These are phyloP conservation scores for Drosophila saltans DNA, from an alignment of 1,140 invertebrate genomes.

Conservation along the genomic window DNA sequence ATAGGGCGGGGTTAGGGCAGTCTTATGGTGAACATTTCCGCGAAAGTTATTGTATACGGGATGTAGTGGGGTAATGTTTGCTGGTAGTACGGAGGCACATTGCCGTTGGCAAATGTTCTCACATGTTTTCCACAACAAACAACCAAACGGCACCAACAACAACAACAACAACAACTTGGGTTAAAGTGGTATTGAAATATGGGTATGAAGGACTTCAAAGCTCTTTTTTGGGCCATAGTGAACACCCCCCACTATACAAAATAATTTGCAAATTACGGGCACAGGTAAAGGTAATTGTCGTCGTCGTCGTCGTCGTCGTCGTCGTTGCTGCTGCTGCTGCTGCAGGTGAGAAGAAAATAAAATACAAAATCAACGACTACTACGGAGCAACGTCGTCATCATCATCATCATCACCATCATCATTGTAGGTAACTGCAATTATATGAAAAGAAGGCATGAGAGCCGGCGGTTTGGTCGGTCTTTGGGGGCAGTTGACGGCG, in stretches of 20 bases:
- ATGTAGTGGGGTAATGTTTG: too few species aligned
- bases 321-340: constrained; percentile 23
- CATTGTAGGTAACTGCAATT: constrained; percentile 35
- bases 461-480: background rate
- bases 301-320: constrained; percentile 23
- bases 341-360: constrained; percentile 54
- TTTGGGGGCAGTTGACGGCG: constrained; percentile 1
- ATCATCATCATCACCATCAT: constrained; percentile 17
- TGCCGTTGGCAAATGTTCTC: constrained; percentile 28
- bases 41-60: constrained; percentile 19
- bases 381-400: background rate
- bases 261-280: constrained; percentile 68
- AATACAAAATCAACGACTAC: constrained; percentile 34
- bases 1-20: background rate
- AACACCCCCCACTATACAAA: constrained; percentile 37
- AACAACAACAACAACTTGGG: constrained; percentile 19
- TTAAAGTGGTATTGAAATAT: constrained; percentile 14
- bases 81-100: too few species aligned
- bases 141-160: constrained; percentile 9
- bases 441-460: constrained; percentile 8
- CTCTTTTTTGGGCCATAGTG: constrained; percentile 34
- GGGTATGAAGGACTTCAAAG: background rate
- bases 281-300: constrained; percentile 73
- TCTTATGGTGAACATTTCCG: constrained; percentile 33
- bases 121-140: constrained; percentile 62